Percentiles rank a stretch among this genome's conserved stretches.
phyloP scores from a whole-genome alignment of 2,888 invertebrate genomes.

The Tortrix viridana region DNA sequence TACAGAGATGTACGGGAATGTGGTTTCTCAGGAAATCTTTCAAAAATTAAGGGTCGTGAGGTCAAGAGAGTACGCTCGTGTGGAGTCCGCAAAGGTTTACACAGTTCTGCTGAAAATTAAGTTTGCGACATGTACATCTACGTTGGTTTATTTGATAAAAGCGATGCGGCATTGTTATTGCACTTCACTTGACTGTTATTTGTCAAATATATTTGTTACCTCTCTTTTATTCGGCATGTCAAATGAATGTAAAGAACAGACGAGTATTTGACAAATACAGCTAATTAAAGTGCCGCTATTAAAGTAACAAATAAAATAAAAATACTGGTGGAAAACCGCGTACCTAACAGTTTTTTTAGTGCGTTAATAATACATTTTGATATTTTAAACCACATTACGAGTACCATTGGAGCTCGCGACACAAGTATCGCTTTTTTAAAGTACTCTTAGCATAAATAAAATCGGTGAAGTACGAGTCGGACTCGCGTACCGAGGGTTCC shows the following conservation, averaged over 20 bases:
- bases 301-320: background rate
- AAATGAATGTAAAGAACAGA: too few relatives aligned
- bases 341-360: too few relatives aligned
- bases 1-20: background rate
- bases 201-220: too few relatives aligned
- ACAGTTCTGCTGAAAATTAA: slow-evolving; percentile 13
- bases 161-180: background rate
- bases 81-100: slow-evolving; percentile 1
- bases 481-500: too few relatives aligned
- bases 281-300: too few relatives aligned
- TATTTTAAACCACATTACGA: too few relatives aligned
- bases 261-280: too few relatives aligned
- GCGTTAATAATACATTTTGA: too few relatives aligned
- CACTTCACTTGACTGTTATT: too few relatives aligned
- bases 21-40: slow-evolving; percentile 14
- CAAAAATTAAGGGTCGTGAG: slow-evolving; percentile 13
- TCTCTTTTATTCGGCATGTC: too few relatives aligned
- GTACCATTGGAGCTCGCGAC: background rate
- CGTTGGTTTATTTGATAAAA: background rate
- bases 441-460: slow-evolving; percentile 17
- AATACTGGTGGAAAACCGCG: background rate
- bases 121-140: background rate
- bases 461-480: too few relatives aligned
- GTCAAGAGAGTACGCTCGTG: slow-evolving; percentile 22
- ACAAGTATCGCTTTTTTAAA: slow-evolving; percentile 20